A percentile compares a stretch with the other conserved stretches of the same genome.
phyloP scores from a whole-genome alignment of 1,140 invertebrate species.

The Globodera ellingtonae region DNA sequence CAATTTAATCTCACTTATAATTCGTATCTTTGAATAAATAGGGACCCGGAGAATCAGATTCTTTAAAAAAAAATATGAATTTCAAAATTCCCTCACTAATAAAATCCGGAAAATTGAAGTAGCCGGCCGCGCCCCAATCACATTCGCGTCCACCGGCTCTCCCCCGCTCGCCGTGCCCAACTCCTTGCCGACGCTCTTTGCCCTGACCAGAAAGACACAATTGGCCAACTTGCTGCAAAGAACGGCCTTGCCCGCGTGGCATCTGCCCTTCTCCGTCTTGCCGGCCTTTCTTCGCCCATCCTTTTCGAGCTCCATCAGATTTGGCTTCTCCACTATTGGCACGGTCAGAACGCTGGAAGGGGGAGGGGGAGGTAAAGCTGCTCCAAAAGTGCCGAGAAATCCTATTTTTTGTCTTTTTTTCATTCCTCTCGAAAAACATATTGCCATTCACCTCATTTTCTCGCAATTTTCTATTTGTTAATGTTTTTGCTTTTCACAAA shows the following conservation, averaged over 20 bases:
- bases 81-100: too few relatives aligned
- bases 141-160: constrained; percentile 9
- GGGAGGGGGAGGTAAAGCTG: neutral
- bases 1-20: too few relatives aligned
- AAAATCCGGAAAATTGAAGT: too few relatives aligned
- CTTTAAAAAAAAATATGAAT: too few relatives aligned
- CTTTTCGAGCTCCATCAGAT: neutral
- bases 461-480: neutral
- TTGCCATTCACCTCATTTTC: neutral
- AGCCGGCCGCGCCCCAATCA: too few relatives aligned
- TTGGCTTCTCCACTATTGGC: neutral
- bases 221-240: constrained; percentile 15
- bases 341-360: neutral
- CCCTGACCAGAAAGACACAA: constrained; percentile 23
- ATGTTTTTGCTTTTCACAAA: neutral
- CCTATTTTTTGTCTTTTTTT: neutral
- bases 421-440: neutral
- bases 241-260: constrained; percentile 15
- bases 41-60: too few relatives aligned
- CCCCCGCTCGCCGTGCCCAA: neutral
- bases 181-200: neutral
- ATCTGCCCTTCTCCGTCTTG: constrained; percentile 15
- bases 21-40: too few relatives aligned
- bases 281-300: neutral
- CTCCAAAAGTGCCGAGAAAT: neutral